phyloP scores from a whole-genome alignment of 2,888 invertebrate species.

The Loripinus fragilis region DNA sequence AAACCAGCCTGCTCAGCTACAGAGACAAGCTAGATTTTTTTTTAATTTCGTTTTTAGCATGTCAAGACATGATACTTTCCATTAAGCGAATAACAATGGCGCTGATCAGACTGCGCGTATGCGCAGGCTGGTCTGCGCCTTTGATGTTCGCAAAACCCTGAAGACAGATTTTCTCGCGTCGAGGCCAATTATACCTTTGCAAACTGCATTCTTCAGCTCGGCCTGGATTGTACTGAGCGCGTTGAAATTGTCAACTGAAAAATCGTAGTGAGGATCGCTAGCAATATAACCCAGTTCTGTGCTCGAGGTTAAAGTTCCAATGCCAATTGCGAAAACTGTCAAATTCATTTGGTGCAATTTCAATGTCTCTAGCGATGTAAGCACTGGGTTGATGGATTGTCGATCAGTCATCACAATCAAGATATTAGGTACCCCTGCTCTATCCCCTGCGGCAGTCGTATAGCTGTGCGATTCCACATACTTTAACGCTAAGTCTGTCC shows the following conservation, averaged over 20 bases:
- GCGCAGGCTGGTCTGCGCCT: too few relatives aligned
- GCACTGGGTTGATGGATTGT: conserved; percentile 58
- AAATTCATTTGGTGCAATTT: conserved; percentile 59
- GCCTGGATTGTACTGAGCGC: conserved; percentile 72
- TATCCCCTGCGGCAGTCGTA: conserved; percentile 66
- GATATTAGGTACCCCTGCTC: conserved; percentile 70
- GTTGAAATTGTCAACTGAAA: conserved; percentile 69
- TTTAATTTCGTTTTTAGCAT: background rate
- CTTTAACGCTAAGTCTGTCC: conserved; percentile 72
- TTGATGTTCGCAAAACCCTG: too few relatives aligned
- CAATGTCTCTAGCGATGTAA: conserved; percentile 55
- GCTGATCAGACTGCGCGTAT: too few relatives aligned
- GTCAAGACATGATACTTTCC: background rate
- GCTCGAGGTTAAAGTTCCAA: conserved; percentile 65
- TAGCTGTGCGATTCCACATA: conserved; percentile 68
- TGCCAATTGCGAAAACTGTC: conserved; percentile 70
- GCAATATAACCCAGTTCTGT: conserved; percentile 73
- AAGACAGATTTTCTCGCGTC: too few relatives aligned
- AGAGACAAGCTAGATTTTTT: background rate
- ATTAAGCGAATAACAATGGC: too few relatives aligned
- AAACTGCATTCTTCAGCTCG: conserved; percentile 70
- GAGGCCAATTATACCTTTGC: conserved; percentile 69
- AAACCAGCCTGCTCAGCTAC: too few relatives aligned
- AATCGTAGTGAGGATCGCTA: conserved; percentile 69
- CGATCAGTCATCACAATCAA: conserved; percentile 74